Base-by-base conservation (phyloP, 92 coral and sea anemone species). In the Paragorgia papillata region DNA sequence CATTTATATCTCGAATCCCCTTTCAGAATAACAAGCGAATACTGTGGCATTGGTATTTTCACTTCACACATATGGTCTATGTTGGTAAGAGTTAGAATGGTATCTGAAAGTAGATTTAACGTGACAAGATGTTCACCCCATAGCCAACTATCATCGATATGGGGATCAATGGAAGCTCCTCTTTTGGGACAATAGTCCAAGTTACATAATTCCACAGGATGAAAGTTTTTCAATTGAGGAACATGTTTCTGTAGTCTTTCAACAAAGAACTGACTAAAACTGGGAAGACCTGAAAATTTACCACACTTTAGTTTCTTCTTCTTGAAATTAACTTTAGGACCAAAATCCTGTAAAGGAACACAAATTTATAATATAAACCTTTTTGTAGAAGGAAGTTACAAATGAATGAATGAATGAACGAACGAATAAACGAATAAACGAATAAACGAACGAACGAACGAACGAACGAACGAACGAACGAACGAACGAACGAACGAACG, bases 41-140 rank as follows among this genome's bases (percentile, higher is more conserved):
- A 59, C 35, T 81, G 75, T 8, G 97, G 97, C 87, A 94, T 80
- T 49, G 88, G 85, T 18, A 94, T 83, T n/a, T 85, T 80, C 8
- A 90, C 78, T 74, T 86, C 97, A 54, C 61, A 33, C 29, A 56
- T 66, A 34, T 48, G 20, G 22, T 60, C 55, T 22, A 61, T 65
- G 35, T 82, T 51, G 18, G 90, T 79, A 65, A 94, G 83, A 57
- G 98, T 94, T 28, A 94, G 88, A n/a, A 63, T 33, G 15, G 88
- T 88, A 17, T 75, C 34, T 12, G 97, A 89, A 7, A 94, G 73
- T 54, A 94, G 82, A 44, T 94, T 94, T 12, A 94, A 22, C 26
- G 98, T 94, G 3, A 94, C 89, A 7, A 94, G 94, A 40, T 88
- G 83, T 74, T 91, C 95, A 15, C 98, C 98, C 98, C 98, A 94